Conservation (phyloP, 1,140 invertebrate genomes). For the Sycophila sp. region DNA sequence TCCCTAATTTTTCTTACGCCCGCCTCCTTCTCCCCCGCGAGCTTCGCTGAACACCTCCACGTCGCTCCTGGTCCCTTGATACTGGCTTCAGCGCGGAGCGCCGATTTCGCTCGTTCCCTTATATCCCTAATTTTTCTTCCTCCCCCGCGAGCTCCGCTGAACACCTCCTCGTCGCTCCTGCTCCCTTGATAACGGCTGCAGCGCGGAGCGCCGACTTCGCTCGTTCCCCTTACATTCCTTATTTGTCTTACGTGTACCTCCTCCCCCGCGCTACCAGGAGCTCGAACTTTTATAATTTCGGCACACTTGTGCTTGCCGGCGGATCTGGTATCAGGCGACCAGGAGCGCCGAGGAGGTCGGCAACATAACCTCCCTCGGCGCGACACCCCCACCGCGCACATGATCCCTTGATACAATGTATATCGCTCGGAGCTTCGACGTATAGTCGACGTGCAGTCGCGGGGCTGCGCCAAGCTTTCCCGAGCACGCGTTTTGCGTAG, state of each 20-base stretch:
- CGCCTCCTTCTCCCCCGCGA: too few relatives aligned
- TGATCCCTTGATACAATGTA: slow-evolving; percentile 5
- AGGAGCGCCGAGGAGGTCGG: background rate
- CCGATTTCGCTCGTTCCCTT: background rate
- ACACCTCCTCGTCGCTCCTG: background rate
- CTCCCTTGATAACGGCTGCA: background rate
- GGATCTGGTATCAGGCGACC: background rate
- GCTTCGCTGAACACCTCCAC: background rate
- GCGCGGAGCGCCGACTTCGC: background rate
- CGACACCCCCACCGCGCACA: too few relatives aligned
- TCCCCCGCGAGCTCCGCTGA: background rate
- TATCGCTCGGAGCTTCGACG: background rate
- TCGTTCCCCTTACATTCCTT: background rate
- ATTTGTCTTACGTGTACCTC: slow-evolving; percentile 9
- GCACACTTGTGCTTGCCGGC: slow-evolving; percentile 22
- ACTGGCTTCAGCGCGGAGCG: background rate
- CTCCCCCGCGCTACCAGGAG: too few relatives aligned
- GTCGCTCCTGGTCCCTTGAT: background rate
- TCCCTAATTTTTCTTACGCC: too few relatives aligned
- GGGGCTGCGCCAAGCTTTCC: too few relatives aligned
- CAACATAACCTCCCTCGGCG: too few relatives aligned
- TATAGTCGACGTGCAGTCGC: too few relatives aligned
- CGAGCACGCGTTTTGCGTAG: too few relatives aligned
- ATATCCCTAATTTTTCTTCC: background rate
- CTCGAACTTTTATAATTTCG: slow-evolving; percentile 17